These are phyloP conservation scores for Poecilia latipinna DNA, from an alignment of 2,113 vertebrate species.

Conservation along the genomic window DNA sequence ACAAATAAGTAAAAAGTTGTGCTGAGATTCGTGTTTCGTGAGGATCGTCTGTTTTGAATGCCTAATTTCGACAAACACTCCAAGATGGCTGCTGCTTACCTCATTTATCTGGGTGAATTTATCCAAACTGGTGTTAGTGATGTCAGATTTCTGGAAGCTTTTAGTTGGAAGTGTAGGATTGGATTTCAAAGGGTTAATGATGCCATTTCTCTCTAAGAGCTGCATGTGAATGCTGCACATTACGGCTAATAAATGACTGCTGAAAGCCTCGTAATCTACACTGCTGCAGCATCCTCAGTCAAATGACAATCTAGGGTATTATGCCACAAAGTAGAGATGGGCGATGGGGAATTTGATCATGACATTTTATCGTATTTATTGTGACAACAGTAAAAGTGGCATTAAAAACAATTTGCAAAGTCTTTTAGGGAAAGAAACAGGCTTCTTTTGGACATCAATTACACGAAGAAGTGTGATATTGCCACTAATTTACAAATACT, in stretches of 20 bases:
- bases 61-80: conserved; percentile 19
- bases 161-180: conserved; percentile 26
- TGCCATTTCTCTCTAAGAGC: not conserved
- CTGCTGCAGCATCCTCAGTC: not conserved
- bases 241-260: conserved; percentile 43
- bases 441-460: no score
- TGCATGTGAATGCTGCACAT: conserved; percentile 50
- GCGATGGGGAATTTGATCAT: no score
- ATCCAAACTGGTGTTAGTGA: conserved; percentile 31
- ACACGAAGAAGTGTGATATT: no score
- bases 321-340: not conserved
- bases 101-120: conserved; percentile 35
- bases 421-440: no score
- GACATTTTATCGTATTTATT: not conserved
- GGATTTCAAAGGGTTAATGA: conserved; percentile 20
- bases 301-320: not conserved
- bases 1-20: not conserved
- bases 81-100: conserved; percentile 33
- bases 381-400: no score
- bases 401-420: no score
- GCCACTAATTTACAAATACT: no score
- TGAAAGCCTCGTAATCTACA: conserved; percentile 30
- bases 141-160: conserved; percentile 25
- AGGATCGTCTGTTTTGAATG: not conserved
- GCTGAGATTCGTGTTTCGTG: not conserved